Conservation (phyloP, 2,888 invertebrate species). For the Acheta domesticus region DNA sequence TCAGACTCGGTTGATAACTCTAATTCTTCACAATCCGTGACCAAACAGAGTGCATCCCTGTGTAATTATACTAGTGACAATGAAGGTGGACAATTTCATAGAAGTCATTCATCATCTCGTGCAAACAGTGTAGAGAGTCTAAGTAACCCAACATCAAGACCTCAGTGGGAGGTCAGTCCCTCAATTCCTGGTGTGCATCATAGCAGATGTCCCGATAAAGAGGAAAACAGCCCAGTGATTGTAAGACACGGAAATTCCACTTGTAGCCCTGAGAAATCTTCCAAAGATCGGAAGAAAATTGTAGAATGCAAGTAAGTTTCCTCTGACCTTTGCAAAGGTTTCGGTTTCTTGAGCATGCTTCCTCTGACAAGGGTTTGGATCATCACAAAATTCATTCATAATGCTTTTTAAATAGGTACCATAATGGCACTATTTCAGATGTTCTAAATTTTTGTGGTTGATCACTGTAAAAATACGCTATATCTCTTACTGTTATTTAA, state of each 20-base stretch:
- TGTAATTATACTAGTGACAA: not conserved
- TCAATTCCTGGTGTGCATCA: slow-evolving; percentile 10
- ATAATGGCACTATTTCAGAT: not conserved
- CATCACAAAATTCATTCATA: not conserved
- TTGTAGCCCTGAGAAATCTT: slow-evolving; percentile 7
- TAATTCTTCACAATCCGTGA: not conserved
- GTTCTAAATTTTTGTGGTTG: too few relatives aligned
- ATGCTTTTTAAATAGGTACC: not conserved
- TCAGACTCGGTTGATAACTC: not conserved
- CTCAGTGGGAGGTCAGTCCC: not conserved
- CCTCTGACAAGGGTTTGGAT: not conserved
- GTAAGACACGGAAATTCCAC: not conserved
- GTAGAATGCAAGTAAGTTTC: slow-evolving; percentile 18
- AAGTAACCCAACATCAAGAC: not conserved
- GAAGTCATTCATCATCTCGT: not conserved
- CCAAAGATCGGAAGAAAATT: slow-evolving; percentile 9
- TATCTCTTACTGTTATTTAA: too few relatives aligned
- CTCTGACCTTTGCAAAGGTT: slow-evolving; percentile 11
- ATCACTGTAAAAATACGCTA: too few relatives aligned
- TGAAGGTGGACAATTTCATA: not conserved
- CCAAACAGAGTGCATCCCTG: not conserved
- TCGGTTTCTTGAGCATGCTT: slow-evolving; percentile 4
- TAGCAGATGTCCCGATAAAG: not conserved
- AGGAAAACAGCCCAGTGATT: not conserved
- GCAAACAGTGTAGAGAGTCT: not conserved